Base-by-base conservation (phyloP, 1,140 invertebrate species). In the Drosophila pandora region DNA sequence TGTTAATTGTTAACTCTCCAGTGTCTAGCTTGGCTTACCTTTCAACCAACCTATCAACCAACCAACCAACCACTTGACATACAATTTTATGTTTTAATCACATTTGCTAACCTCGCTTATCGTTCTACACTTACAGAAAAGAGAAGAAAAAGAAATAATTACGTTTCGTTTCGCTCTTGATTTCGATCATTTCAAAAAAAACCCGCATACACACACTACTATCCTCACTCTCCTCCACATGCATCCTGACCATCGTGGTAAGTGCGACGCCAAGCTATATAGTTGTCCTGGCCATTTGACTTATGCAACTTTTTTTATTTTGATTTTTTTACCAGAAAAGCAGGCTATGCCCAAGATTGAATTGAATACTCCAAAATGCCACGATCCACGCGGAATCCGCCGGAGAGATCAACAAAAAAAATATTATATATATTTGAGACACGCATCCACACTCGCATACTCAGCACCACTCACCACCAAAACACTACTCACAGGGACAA, bases 71-170 rank as follows among this genome's bases (percentile, higher is more conserved):
- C 28, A 17, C 48, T 41, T 41, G 43, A 47, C 43, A 47, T 23
- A 47, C 22, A 9, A 23, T 21, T 50, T 69, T 78, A 57, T 23
- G 34, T 45, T 48, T 21, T 4, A 21, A 67, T 64, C 59, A 53
- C 63, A 22, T 25, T 49, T 81, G 65, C 53, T 72, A 79, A 58
- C 48, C 41, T 50, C 60, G 67, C 76, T 80, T 71, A 64, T 72
- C 53, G 47, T 83, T 70, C 79, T 90, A 77, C 69, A 77, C 48
- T 90, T 90, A 34, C 87, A 90, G 87, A 90, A 90, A 90, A 77
- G 88, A 90, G 79, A 90, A 90, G 69, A 90, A 90, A 90, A 90
- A 90, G 76, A 87, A 83, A 83, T 90, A 90, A 87, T 63, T 76
- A 47, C 41, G 61, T 85, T 85, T 87, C 70, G 58, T 82, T 85